These are phyloP conservation scores for Crotalus helleri DNA, from an alignment of 2,113 vertebrate genomes.

Conservation along the genomic window DNA sequence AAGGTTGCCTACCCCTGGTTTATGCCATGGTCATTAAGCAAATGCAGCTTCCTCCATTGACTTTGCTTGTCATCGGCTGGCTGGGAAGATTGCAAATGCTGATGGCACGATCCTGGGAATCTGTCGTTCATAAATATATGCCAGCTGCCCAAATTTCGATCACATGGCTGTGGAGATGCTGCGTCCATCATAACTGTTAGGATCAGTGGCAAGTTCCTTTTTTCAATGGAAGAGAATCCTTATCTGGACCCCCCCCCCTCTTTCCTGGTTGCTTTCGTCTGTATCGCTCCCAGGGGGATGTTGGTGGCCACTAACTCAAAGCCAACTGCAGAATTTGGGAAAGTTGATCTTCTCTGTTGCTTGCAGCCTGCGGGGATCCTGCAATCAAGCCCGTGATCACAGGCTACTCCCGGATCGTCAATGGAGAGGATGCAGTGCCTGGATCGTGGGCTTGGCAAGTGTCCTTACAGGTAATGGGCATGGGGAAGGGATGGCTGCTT, in stretches of 20 bases:
- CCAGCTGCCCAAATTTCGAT: neutral
- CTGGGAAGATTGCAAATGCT: too few species aligned
- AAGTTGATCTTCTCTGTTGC: neutral
- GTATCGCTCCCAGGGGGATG: neutral
- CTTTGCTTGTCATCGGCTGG: too few species aligned
- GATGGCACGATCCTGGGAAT: neutral
- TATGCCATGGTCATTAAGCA: too few species aligned
- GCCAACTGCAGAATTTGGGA: neutral
- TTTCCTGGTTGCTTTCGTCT: neutral
- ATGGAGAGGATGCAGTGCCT: constrained; percentile 62
- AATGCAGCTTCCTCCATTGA: too few species aligned
- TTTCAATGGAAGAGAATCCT: too few species aligned
- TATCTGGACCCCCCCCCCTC: too few species aligned
- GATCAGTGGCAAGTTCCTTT: too few species aligned
- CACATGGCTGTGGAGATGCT: neutral
- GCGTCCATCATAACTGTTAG: neutral
- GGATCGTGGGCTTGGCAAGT: constrained; percentile 77
- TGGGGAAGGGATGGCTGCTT: neutral
- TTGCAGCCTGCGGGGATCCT: constrained; percentile 71
- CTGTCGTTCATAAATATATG: neutral
- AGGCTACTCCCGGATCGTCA: constrained; percentile 69
- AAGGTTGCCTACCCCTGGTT: too few species aligned
- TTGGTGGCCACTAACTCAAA: neutral
- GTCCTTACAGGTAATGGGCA: neutral
- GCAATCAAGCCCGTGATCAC: constrained; percentile 63